Base-by-base conservation (phyloP, 1,140 invertebrate species). In the Microplitis demolitor region DNA sequence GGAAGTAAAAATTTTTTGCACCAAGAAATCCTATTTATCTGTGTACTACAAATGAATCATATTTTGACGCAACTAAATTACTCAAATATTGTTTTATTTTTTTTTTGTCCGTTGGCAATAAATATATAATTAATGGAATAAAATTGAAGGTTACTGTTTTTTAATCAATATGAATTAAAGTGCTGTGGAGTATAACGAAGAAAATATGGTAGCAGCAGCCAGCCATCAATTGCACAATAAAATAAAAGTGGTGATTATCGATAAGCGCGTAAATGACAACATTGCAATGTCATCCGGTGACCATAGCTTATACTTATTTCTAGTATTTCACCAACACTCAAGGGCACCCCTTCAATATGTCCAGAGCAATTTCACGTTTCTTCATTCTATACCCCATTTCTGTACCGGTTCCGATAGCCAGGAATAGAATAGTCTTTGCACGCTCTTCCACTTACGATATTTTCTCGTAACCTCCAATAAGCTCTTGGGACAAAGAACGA, bases 381-480 rank as follows among this genome's bases (percentile, higher is more conserved):
- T 71, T 37, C 14, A 51, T 34, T 31, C 58, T 45, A 64, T 56
- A 33, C 45, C 39, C 14, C 33, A 9, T 5, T 16, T 64, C 14
- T 37, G 5, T 45, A 24, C 11, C 24, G 24, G 58, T 71, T 33
- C 53, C n/a, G 33, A 35, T 66, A 39, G 16, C n/a, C 45, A 39
- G 16, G 34, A 35, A 67, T 67, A 39, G 33, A 63, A 37, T 63
- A 54, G 31, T 74, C 66, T 74, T 75, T 24, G 53, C 80, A 79
- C 79, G 72, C 76, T 82, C 77, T 81, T 80, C 78, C 76, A 80
- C 78, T 82, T 78, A 79, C 74, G 71, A 78, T 71, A 72, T 75
- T 67, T 74, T 63, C 33, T 31, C 9, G 64, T 31, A 64, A 71
- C 72, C 71, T 68, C 73, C 74, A 54, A 74, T 73, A 74, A 71